Percentiles rank a stretch among this genome's conserved stretches.
Evolutionary conservation across 2,888 invertebrate genomes (phyloP).

Genomic region (Crematogaster levior): DNA sequence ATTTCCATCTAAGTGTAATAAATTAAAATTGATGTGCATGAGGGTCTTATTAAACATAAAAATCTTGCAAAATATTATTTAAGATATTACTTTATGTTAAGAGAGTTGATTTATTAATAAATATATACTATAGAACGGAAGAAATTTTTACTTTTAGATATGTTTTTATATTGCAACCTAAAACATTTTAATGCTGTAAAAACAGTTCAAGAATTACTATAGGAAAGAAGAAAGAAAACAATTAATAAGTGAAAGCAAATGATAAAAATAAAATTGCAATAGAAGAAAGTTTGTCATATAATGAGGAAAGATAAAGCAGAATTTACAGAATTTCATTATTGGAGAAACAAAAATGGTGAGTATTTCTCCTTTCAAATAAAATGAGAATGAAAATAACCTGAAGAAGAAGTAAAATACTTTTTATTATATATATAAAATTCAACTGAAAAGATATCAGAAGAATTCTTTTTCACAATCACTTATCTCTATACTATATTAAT

Average conservation of each 20-base stretch:
- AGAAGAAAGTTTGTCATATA: neutral
- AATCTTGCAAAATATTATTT: neutral
- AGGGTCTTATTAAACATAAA: neutral
- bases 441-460: neutral
- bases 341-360: slow-evolving; percentile 24
- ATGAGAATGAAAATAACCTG: neutral
- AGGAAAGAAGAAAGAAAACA: neutral
- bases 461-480: neutral
- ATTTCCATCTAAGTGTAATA: neutral
- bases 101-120: slow-evolving; percentile 6
- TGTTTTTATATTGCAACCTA: neutral
- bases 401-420: too few species aligned
- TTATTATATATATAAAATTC: too few species aligned
- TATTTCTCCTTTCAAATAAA: slow-evolving; percentile 16
- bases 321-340: neutral
- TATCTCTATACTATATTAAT: neutral
- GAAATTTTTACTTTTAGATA: neutral
- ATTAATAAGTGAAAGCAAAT: neutral
- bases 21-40: neutral
- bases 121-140: neutral
- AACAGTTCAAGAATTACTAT: neutral
- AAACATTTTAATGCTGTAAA: neutral
- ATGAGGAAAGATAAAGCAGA: neutral
- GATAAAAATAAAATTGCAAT: slow-evolving; percentile 11
- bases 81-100: neutral